phyloP scores from a whole-genome alignment of 35 echinoderm and acorn worm species.

The Chiridota heheva region DNA sequence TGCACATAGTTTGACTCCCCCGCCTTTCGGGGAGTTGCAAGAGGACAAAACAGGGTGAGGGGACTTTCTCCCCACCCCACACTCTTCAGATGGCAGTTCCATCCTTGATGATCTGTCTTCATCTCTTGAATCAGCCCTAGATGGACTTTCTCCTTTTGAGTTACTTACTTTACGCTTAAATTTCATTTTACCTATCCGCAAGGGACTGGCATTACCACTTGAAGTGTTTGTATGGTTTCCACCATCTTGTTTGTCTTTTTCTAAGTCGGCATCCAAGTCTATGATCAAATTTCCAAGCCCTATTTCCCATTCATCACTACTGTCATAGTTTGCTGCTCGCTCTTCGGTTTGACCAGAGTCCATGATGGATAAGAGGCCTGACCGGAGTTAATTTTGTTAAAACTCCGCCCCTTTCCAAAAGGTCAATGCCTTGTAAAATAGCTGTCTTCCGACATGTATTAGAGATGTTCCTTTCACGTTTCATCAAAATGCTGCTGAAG shows the following conservation, averaged over 20 bases:
- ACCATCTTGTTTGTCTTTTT: slow-evolving; percentile 86
- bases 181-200: slow-evolving; percentile 99
- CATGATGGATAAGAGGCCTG: slow-evolving; percentile 39
- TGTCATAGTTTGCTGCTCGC: slow-evolving; percentile 80
- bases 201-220: slow-evolving; percentile 69
- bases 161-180: slow-evolving; percentile 94
- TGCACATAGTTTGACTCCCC: no score
- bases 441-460: no score
- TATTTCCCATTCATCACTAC: slow-evolving; percentile 99
- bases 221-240: slow-evolving; percentile 3
- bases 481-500: no score
- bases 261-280: slow-evolving; percentile 96
- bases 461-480: no score
- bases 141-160: slow-evolving; percentile 55
- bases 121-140: slow-evolving; percentile 38
- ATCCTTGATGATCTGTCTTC: background rate
- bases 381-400: background rate
- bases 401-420: no score
- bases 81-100: slow-evolving; percentile 31
- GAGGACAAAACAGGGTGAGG: no score
- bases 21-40: no score
- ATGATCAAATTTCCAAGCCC: slow-evolving; percentile 97
- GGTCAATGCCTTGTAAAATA: no score
- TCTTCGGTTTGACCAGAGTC: slow-evolving; percentile 57
- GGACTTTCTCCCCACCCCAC: no score